These are phyloP conservation scores for Prionace glauca DNA, from an alignment of 2,797 vertebrate genomes.

Conservation along the genomic window DNA sequence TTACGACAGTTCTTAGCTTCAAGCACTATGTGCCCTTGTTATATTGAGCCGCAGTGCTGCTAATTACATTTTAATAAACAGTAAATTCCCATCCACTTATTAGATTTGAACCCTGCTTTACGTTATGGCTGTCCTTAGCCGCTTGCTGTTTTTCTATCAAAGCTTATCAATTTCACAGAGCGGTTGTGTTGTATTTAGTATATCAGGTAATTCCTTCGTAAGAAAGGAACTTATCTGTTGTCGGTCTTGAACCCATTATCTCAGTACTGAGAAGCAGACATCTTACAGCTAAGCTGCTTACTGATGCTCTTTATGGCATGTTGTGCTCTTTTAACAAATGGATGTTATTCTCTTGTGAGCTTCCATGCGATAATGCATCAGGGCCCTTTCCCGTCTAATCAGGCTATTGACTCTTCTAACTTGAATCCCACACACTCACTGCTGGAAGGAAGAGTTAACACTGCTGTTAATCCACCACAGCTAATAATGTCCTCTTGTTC, in stretches of 20 bases:
- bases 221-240: neutral
- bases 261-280: neutral
- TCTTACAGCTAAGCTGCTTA: neutral
- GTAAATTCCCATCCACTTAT: conserved; percentile 31
- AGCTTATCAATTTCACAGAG: neutral
- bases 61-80: conserved; percentile 36
- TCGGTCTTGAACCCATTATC: neutral
- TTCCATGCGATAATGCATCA: neutral
- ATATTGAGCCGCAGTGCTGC: neutral
- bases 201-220: conserved; percentile 3
- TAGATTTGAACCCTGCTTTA: conserved; percentile 6
- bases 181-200: neutral
- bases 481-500: conserved; percentile 1
- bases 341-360: neutral
- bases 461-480: neutral
- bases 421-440: neutral
- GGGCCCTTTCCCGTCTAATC: neutral
- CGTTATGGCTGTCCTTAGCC: neutral
- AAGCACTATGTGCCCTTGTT: neutral
- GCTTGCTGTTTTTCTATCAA: conserved; percentile 21
- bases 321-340: neutral
- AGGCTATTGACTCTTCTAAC: neutral
- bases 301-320: conserved; percentile 8
- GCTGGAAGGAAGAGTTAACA: neutral
- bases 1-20: neutral